A percentile compares a stretch with the other conserved stretches of the same genome.
phyloP scores from a whole-genome alignment of 2,797 vertebrate genomes.

The Ptychobarbus kaznakovi region DNA sequence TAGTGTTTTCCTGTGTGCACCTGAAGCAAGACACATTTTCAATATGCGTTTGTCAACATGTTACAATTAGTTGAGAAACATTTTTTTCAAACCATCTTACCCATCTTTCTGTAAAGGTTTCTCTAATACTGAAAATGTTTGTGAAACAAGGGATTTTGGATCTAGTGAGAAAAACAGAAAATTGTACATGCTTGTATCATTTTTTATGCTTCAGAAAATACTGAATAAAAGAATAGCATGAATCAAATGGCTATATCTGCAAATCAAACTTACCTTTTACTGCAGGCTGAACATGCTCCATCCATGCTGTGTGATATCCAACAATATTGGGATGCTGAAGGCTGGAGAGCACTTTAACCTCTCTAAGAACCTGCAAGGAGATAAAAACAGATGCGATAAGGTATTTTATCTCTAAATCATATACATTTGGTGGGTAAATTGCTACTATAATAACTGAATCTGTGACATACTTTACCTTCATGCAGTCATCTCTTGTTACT shows the following conservation, averaged over 20 bases:
- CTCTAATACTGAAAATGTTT: constrained; percentile 78
- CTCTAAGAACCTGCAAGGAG: constrained; percentile 86
- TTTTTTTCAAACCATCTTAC: constrained; percentile 59
- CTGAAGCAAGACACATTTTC: constrained; percentile 10
- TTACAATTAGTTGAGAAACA: background rate
- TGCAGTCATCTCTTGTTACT: constrained; percentile 90
- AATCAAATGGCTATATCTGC: background rate
- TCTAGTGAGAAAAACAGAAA: constrained; percentile 64
- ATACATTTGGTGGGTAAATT: background rate
- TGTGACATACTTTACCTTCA: constrained; percentile 82
- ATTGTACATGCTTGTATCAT: background rate
- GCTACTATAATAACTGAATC: background rate
- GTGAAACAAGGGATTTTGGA: constrained; percentile 61
- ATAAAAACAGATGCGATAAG: background rate
- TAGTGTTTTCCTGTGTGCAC: constrained; percentile 70
- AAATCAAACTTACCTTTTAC: constrained; percentile 63
- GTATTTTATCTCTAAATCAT: background rate
- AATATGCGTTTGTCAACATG: background rate
- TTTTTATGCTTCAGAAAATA: background rate
- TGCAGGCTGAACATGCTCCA: constrained; percentile 89
- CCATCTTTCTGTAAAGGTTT: constrained; percentile 70
- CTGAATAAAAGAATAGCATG: background rate
- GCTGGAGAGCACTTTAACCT: constrained; percentile 95
- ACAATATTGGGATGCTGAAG: constrained; percentile 92
- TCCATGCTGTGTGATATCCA: constrained; percentile 98